Base-by-base conservation (phyloP, 2,797 vertebrate genomes). In the Rhabdophis nuchalis region DNA sequence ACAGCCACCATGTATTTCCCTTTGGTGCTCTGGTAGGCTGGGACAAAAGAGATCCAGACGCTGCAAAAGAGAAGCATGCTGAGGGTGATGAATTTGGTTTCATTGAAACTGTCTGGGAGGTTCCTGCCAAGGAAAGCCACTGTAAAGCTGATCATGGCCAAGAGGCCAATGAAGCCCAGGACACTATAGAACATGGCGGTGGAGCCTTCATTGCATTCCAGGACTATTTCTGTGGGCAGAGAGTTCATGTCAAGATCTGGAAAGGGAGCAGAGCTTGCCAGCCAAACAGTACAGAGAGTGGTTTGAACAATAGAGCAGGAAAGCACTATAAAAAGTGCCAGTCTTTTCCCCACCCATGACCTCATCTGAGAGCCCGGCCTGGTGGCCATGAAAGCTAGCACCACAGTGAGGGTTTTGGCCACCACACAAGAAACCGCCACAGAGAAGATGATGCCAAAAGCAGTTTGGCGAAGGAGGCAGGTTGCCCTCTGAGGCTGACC, bases 81-180 rank as follows among this genome's bases (percentile, higher is more conserved):
- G 32, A 77, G 68, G 3, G 18, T 77, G 32, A 77, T 41, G 41
- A 77, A 77, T 77, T 77, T 77, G 18, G 32, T 8, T 77, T 77
- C 68, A 60, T 92, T 94, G 46, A 46, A 46, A 46, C 46, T 46
- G 46, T 46, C 46, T 46, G 46, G 46, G 46, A 46, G 46, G 46
- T 46, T 46, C 46, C 46, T 46, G 46, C 46, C 46, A 46, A 46
- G 46, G 46, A 46, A 46, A 5, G 46, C 46, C 46, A 46, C 46
- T 46, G 46, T 46, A 46, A 46, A 46, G 46, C 46, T 46, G 46
- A 46, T 46, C 86, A 50, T 14, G 36, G 91, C 90, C 60, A 91
- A 87, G 54, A 90, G 11, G 2, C 85, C 91, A 60, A 91, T 86
- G 57, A 72, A 92, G 27, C 88, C 85, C 58, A 91, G 58, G 18